These are phyloP conservation scores for Heliconius hewitsoni DNA, from an alignment of 1,140 invertebrate genomes.

Conservation along the genomic window DNA sequence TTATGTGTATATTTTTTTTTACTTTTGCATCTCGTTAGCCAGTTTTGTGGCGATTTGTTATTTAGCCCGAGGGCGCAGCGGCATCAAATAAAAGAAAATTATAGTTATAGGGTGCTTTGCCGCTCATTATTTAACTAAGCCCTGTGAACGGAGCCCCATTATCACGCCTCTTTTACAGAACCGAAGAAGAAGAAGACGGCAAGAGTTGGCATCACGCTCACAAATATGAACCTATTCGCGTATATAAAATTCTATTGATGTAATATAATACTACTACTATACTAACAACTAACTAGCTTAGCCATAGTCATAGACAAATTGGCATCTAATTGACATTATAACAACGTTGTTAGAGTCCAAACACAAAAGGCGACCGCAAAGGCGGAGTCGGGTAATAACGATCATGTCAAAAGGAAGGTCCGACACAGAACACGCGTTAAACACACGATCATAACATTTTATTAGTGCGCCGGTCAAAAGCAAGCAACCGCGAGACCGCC, in stretches of 20 bases:
- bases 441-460: constrained; percentile 81
- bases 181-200: constrained; percentile 30
- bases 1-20: constrained; percentile 59
- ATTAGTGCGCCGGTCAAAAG: constrained; percentile 79
- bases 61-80: constrained; percentile 58
- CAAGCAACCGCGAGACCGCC: constrained; percentile 75
- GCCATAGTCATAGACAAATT: constrained; percentile 61
- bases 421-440: constrained; percentile 79
- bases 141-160: constrained; percentile 64
- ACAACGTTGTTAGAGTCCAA: constrained; percentile 70
- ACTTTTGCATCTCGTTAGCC: constrained; percentile 66
- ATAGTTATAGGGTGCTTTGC: constrained; percentile 73
- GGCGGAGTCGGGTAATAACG: constrained; percentile 74
- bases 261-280: constrained; percentile 30
- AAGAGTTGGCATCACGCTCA: constrained; percentile 22
- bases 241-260: constrained; percentile 50
- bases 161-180: constrained; percentile 61
- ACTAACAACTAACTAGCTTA: constrained; percentile 53
- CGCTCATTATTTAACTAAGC: constrained; percentile 80
- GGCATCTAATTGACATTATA: constrained; percentile 76
- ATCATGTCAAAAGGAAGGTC: constrained; percentile 79
- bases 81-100: constrained; percentile 77
- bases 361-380: constrained; percentile 75
- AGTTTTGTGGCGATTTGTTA: constrained; percentile 66
- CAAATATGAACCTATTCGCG: constrained; percentile 53